Conservation (phyloP, 2,888 invertebrate genomes). For the Synanthedon tipuliformis region DNA sequence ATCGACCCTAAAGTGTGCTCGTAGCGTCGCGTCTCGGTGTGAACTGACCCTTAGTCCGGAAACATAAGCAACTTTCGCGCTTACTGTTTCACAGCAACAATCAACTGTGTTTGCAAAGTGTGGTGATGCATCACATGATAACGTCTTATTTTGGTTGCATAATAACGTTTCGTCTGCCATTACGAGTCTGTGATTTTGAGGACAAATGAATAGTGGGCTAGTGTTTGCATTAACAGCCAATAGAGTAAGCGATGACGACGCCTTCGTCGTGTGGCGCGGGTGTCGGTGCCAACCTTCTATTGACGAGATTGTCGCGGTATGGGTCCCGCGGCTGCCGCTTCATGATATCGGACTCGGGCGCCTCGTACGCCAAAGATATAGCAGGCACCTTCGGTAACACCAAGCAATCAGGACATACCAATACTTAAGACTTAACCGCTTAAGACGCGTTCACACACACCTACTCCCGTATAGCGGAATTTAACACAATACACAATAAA, state of each 20-base stretch:
- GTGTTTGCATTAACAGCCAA: constrained; percentile 54
- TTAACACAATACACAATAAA: constrained; percentile 28
- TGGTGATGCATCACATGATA: no score
- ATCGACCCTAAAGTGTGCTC: no score
- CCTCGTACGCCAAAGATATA: constrained; percentile 99
- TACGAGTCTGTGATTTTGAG: constrained; percentile 1
- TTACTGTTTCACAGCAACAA: no score
- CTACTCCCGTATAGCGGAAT: not conserved
- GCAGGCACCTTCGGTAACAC: constrained; percentile 90
- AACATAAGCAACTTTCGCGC: no score
- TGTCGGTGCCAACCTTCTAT: constrained; percentile 86
- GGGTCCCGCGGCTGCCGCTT: constrained; percentile 98
- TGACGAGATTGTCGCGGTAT: constrained; percentile 98
- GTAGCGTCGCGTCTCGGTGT: no score
- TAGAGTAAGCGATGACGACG: constrained; percentile 47
- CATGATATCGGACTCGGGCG: constrained; percentile 99
- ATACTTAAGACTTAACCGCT: constrained; percentile 13
- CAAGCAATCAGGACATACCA: constrained; percentile 64
- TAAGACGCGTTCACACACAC: constrained; percentile 17
- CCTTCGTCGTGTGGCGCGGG: constrained; percentile 12
- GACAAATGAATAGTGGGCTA: constrained; percentile 34
- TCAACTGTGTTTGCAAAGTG: no score
- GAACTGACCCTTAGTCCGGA: no score
- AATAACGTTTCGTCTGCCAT: not conserved
- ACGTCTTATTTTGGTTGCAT: not conserved